Base-by-base conservation (phyloP, 2,888 invertebrate species). In the Brenthis daphne region DNA sequence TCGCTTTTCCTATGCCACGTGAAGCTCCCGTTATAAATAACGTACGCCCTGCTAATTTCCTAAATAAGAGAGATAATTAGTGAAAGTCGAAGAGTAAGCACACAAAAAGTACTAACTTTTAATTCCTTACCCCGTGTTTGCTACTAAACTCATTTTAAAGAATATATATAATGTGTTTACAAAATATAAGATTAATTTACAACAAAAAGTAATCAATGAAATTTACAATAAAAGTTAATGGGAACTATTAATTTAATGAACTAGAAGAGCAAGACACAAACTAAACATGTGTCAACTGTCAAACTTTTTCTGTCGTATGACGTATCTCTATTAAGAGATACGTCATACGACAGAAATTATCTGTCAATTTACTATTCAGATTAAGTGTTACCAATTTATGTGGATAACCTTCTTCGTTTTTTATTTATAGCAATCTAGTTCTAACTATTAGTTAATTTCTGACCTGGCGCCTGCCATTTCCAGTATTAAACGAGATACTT, bases 21-120 rank as follows among this genome's bases (percentile, higher is more conserved):
- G 98, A 98, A 16, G 98, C 99, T 57, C 99, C 99, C 43, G 99
- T 98, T 75, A 99, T 97, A 81, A 99, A 98, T 67, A 98, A 90
- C 2, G 99, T 99, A 76, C 96, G 95, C 2, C 99, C 99, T 74
- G 97, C 97, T 74, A 95, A 85, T 86, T 94, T 93, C 77, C 93
- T 93, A 84, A 63, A 74, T 76, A 76, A 74, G 68, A 55, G 53
- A 70, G 66, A 57, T 24, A 61, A 70, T 70, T 70, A 72, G 69
- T 69, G 60, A 75, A 76, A 74, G 69, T 74, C 55, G 73, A 68
- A 70, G 69, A 73, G 53, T 67, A 65, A 64, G 24, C 50, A 54
- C 67, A 70, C 68, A 56, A 68, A 61, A 16, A 3, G 2, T 16
- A 61, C 50, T 57, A 24, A 65, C 54, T 64, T 53, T 14, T 67